Evolutionary conservation across 2,888 invertebrate genomes (phyloP), one percentile per base, ranked within the genome.

Genomic region (Melanostoma mellinum): DNA sequence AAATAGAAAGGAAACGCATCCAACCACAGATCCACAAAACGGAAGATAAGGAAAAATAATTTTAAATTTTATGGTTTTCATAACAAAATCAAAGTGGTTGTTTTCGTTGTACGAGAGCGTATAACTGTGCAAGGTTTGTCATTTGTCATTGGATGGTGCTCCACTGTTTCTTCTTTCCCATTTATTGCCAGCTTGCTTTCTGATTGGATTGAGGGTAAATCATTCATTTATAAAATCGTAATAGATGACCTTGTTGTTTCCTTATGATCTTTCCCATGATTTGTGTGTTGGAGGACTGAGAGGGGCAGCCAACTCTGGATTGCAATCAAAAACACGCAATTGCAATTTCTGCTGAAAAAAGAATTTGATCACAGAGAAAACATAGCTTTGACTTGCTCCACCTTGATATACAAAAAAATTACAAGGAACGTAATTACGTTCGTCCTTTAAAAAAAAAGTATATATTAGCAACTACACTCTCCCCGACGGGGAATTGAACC

Each of bases 401-500:
- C 20, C 20, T 20, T 20, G 1, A 20, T 20, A 20, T 20, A 20
- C 20, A 1, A 20, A 20, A 20, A 20, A 0, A 20, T 20, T 20
- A 20, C 20, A 20, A 20, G 20, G 20, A 20, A 20, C 0, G 20
- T 20, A 20, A 20, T 1, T 20, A 20, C 20, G 0, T 20, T 20
- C 20, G 20, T 20, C 1, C 1, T 20, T 20, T 20, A 1, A 20
- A 20, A 20, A 20, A 20, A 20, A 20, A n/a, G n/a, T n/a, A n/a
- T 20, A 20, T 20, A 20, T 20, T 20, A 20, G 20, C 20, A 20
- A 20, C 1, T 1, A 20, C 20, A 20, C 20, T 20, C 84, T 84
- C 84, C 84, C 84, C 84, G 84, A 84, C 84, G 84, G 84, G 84
- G 84, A 84, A 84, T 84, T 84, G 84, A 84, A 84, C 84, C 84